A percentile compares a stretch with the other conserved stretches of the same genome.
Conservation (phyloP, 2,113 vertebrate species). For the Osmerus mordax region DNA sequence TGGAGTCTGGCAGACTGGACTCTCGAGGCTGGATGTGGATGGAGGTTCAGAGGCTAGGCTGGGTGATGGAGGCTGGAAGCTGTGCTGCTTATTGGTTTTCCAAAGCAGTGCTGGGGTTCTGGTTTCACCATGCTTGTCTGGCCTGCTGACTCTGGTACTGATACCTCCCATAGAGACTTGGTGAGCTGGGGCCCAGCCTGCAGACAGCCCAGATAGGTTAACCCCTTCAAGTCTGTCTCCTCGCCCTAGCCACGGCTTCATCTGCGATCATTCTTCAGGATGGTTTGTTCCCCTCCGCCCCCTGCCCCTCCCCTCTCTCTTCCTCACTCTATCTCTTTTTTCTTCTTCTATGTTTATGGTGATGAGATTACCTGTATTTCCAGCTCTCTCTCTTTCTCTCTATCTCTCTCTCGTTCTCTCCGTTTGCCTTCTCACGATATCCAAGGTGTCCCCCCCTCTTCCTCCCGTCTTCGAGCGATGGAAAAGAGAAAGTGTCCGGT, state of each 20-base stretch:
- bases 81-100: conserved; percentile 59
- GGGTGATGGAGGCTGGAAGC: background rate
- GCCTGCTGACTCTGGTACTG: conserved; percentile 55
- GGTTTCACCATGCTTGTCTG: conserved; percentile 54
- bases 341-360: background rate
- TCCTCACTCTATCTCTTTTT: background rate
- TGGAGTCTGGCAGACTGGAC: conserved; percentile 20
- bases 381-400: background rate
- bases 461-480: no score
- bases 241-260: background rate
- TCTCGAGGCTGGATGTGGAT: conserved; percentile 47
- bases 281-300: background rate
- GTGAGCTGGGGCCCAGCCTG: no score
- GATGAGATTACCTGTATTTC: conserved; percentile 1
- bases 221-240: conserved; percentile 38
- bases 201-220: conserved; percentile 46
- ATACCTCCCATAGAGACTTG: conserved; percentile 5
- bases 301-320: background rate
- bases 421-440: no score
- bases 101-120: conserved; percentile 57
- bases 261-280: background rate
- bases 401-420: no score
- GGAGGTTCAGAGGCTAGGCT: background rate
- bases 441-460: no score
- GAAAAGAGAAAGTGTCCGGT: background rate